Evolutionary conservation across 1,140 invertebrate genomes (phyloP).

Genomic region (Lucilia sericata): DNA sequence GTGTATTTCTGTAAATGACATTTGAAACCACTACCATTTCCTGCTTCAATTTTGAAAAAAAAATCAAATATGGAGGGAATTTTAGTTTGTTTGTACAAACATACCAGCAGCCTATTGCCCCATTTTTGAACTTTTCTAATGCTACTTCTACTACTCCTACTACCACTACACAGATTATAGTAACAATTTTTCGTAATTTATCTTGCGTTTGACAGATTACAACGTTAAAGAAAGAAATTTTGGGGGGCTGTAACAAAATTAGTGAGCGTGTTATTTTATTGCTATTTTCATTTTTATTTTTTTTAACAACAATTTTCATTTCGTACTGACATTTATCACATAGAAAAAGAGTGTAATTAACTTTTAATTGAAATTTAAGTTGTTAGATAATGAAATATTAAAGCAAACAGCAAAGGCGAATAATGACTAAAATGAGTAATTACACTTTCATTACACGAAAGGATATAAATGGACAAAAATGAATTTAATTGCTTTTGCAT

Average conservation of each 20-base stretch:
- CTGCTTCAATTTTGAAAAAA: too few relatives aligned
- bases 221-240: neutral
- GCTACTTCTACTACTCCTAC: too few relatives aligned
- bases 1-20: slow-evolving; percentile 6
- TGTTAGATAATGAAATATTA: neutral
- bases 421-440: too few relatives aligned
- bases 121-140: too few relatives aligned
- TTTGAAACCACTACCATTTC: slow-evolving; percentile 1
- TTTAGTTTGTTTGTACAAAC: too few relatives aligned
- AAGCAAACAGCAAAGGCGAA: too few relatives aligned
- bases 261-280: neutral
- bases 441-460: too few relatives aligned
- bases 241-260: neutral
- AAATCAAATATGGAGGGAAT: too few relatives aligned
- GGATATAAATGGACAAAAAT: too few relatives aligned
- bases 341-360: neutral
- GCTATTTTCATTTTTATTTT: neutral
- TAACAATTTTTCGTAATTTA: neutral
- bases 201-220: slow-evolving; percentile 11
- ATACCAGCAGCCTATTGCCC: neutral
- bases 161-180: neutral
- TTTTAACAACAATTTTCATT: neutral
- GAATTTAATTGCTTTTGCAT: too few relatives aligned
- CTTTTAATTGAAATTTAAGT: slow-evolving; percentile 23
- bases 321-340: neutral